phyloP scores from a whole-genome alignment of 1,140 invertebrate species.

The Drosophila equinoxialis region DNA sequence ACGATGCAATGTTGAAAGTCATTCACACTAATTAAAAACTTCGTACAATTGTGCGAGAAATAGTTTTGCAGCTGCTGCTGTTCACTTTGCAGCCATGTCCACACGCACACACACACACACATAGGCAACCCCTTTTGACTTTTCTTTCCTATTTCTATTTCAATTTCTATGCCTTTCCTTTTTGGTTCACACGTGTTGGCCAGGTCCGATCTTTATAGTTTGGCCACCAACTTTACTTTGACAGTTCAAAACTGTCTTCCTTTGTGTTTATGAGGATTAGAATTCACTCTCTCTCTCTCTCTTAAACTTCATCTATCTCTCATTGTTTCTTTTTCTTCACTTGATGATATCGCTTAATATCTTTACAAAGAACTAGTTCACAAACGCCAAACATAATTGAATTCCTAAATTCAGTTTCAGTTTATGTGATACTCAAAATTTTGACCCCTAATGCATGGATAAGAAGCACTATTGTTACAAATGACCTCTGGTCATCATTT shows the following conservation, averaged over 20 bases:
- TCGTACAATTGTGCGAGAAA: constrained; percentile 79
- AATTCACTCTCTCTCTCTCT: neutral
- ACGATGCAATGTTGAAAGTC: constrained; percentile 75
- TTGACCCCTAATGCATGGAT: neutral
- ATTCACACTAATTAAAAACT: constrained; percentile 83
- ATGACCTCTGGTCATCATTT: constrained; percentile 1
- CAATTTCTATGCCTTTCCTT: neutral
- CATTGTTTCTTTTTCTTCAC: neutral
- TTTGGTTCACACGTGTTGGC: constrained; percentile 18
- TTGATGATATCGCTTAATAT: neutral
- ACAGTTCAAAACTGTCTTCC: constrained; percentile 5
- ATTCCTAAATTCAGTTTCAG: too few species aligned
- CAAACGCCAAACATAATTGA: too few species aligned
- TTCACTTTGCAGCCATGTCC: constrained; percentile 27
- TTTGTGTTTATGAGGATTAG: neutral
- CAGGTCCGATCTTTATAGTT: constrained; percentile 53
- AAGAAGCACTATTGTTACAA: neutral
- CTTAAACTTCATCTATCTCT: neutral
- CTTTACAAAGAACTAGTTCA: neutral
- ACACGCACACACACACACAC: neutral
- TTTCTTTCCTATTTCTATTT: constrained; percentile 11
- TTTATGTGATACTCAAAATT: neutral
- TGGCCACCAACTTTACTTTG: constrained; percentile 29
- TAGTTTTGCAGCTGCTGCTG: constrained; percentile 75
- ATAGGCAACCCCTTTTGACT: neutral